These are phyloP conservation scores for Anthophora plumipes DNA, from an alignment of 2,888 invertebrate genomes.

Conservation along the genomic window DNA sequence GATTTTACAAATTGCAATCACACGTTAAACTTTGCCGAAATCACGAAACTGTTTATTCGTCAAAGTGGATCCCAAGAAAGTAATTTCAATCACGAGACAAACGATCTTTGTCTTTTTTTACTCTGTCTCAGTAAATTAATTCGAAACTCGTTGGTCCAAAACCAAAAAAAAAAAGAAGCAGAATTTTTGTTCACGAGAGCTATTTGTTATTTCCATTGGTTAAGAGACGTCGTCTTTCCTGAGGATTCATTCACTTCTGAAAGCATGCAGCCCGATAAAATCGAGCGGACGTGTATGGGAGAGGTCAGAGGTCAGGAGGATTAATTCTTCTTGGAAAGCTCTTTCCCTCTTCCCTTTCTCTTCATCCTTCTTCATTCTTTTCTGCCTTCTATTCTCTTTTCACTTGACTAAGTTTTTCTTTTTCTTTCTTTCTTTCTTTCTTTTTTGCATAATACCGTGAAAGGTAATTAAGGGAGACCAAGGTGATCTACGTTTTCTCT, in stretches of 20 bases:
- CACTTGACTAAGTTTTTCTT: background rate
- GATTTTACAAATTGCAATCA: background rate
- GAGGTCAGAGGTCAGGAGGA: conserved; percentile 34
- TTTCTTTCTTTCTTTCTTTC: no score
- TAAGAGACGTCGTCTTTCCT: conserved; percentile 5
- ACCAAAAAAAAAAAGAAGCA: no score
- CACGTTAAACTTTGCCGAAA: background rate
- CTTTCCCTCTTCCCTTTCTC: background rate
- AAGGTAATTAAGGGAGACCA: conserved; percentile 55
- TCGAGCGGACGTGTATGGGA: conserved; percentile 36
- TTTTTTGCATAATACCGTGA: conserved; percentile 46
- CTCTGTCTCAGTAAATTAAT: background rate
- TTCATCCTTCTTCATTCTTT: background rate
- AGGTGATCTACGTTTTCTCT: conserved; percentile 38
- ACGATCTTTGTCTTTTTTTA: background rate
- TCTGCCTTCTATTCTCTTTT: conserved; percentile 28
- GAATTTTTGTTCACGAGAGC: conserved; percentile 1
- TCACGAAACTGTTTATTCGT: background rate
- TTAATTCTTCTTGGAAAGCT: conserved; percentile 51
- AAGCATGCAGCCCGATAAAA: conserved; percentile 43
- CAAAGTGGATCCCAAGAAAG: background rate
- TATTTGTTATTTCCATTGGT: conserved; percentile 19
- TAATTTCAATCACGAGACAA: background rate
- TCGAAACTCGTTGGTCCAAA: background rate
- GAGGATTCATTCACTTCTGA: conserved; percentile 23